A percentile compares a stretch with the other conserved stretches of the same genome.
These are phyloP conservation scores for Bothrops jararaca DNA, from an alignment of 2,113 vertebrate species.

Conservation along the genomic window DNA sequence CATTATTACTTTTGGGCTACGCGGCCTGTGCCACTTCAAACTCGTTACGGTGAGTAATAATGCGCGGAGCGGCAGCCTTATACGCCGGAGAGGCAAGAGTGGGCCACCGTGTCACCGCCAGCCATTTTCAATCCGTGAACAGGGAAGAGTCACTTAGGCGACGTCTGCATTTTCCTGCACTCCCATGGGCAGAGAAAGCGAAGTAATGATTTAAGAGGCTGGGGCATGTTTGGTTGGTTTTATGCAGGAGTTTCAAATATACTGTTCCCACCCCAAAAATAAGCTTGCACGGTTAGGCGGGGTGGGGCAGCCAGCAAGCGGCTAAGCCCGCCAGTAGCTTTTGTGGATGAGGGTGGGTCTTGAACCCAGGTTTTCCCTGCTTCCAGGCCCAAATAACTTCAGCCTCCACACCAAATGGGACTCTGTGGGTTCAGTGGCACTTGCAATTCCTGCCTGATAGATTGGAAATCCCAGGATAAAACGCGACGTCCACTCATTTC, in stretches of 20 bases:
- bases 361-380: not conserved
- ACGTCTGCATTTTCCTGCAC: not conserved
- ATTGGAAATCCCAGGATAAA: not conserved
- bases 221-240: not conserved
- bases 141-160: not conserved
- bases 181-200: not conserved
- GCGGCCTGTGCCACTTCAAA: constrained; percentile 99
- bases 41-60: constrained; percentile 99
- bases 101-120: not conserved
- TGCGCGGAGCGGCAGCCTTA: constrained; percentile 85
- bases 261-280: not conserved
- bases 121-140: too few relatives aligned
- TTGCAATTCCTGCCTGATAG: not conserved
- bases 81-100: constrained; percentile 34
- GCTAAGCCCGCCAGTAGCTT: not conserved
- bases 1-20: constrained; percentile 99
- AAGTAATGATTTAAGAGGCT: not conserved
- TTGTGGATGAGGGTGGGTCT: not conserved
- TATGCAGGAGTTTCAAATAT: not conserved
- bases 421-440: not conserved
- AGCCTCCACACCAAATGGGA: not conserved
- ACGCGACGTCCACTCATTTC: fast-evolving
- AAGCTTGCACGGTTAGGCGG: not conserved
- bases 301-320: not conserved
- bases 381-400: not conserved